Conservation (phyloP, 2,113 vertebrate genomes). For the Pelmatolapia mariae region DNA sequence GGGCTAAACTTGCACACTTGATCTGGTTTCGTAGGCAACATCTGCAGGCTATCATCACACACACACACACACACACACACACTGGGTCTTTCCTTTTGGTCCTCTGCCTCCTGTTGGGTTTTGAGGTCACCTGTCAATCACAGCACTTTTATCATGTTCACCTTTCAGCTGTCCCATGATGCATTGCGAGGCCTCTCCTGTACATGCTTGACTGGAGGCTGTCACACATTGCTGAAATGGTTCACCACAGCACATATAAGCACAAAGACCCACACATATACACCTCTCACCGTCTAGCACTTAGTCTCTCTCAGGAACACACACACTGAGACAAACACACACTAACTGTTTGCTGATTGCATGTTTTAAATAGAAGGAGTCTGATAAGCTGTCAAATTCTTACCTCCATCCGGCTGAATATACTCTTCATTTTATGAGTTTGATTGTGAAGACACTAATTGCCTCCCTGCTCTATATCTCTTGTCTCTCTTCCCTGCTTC, state of each 20-base stretch:
- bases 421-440: not conserved
- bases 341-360: not conserved
- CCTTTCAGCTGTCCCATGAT: conserved; percentile 60
- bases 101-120: conserved; percentile 20
- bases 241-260: conserved; percentile 7
- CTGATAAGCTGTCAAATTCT: conserved; percentile 16
- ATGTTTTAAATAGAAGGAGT: not conserved
- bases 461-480: not conserved
- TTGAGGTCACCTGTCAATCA: conserved; percentile 65
- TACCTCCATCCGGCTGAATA: not conserved
- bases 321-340: not conserved
- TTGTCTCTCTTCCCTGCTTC: not conserved
- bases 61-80: not conserved
- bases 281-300: not conserved
- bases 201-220: conserved; percentile 42
- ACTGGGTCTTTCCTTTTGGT: conserved; percentile 8
- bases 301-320: not conserved
- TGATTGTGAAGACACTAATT: conserved; percentile 30
- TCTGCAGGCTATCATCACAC: conserved; percentile 34
- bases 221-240: conserved; percentile 33
- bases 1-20: conserved; percentile 27
- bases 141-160: conserved; percentile 4
- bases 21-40: conserved; percentile 36
- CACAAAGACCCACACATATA: not conserved
- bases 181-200: conserved; percentile 31